Base-by-base conservation (phyloP, 2,113 vertebrate species). In the Rhagologus leucostigma region DNA sequence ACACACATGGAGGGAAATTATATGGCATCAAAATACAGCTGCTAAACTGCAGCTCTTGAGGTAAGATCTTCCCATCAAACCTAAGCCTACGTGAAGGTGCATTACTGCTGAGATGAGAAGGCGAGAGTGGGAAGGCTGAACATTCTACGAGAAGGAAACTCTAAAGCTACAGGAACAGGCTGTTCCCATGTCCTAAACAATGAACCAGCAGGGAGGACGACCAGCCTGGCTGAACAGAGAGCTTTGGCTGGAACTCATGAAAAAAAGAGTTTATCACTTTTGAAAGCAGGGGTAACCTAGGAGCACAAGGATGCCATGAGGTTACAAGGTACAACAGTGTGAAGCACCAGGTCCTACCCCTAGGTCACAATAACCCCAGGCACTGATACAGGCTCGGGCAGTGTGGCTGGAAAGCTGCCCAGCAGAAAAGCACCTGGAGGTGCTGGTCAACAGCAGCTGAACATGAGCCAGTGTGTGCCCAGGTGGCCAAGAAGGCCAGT, bases 201-300 rank as follows among this genome's bases (percentile, higher is more conserved):
- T 3, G 5, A 81, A 20, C 13, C 6, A 32, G 26, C 7, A 19
- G 30, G 56, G 11, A 80, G 9, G 11, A 22, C 0, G 0, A 50
- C 10, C 4, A 18, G 7, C 29, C 26, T 75, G 29, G 24, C 9
- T 63, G 68, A 63, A 29, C 9, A 52, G 35, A 56, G 17, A 35
- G 5, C 6, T 85, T 33, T 60, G 29, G 6, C 32, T 68, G 21
- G 49, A 69, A 67, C 12, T 67, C 32, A 16, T 11, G 26, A 9
- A 41, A 53, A 65, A 60, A 29, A 11, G 1, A 8, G 2, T 32
- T 50, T 41, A 50, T 17, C 13, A 24, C 3, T 39, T 84, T 44
- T 56, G 24, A 64, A 67, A 73, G 20, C 9, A 29, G 20, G 14
- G 6, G 6, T 26, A 18, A n/a, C 32, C 16, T 18, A 9, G 23